Conservation (phyloP, 2,888 invertebrate genomes). For the Macaria notata region DNA sequence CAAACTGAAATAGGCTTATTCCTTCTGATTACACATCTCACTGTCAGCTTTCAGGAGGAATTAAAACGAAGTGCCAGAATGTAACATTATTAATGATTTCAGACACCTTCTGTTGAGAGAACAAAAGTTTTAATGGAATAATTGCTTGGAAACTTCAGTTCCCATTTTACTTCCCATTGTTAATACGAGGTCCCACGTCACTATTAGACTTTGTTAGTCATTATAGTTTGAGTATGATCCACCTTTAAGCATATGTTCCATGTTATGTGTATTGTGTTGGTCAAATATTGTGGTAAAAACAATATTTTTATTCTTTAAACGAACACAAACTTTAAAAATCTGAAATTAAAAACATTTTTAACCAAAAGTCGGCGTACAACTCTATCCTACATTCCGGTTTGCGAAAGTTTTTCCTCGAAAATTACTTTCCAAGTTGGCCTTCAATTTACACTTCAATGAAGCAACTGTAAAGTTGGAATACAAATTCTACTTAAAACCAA, state of each 20-base stretch:
- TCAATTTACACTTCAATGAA: conserved; percentile 66
- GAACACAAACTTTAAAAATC: too few species aligned
- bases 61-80: conserved; percentile 49
- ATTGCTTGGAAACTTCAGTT: conserved; percentile 12
- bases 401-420: conserved; percentile 46
- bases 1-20: conserved; percentile 52
- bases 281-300: too few species aligned
- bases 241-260: too few species aligned
- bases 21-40: conserved; percentile 45
- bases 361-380: conserved; percentile 23
- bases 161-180: conserved; percentile 11
- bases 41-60: conserved; percentile 41
- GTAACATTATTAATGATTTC: conserved; percentile 45
- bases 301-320: too few species aligned
- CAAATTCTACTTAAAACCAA: conserved; percentile 59
- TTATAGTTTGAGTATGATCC: too few species aligned
- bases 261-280: too few species aligned
- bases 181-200: too few species aligned
- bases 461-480: conserved; percentile 54
- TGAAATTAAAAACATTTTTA: conserved; percentile 8
- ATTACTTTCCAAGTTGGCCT: conserved; percentile 57
- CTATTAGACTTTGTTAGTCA: too few species aligned
- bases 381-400: conserved; percentile 37
- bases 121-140: conserved; percentile 17
- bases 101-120: conserved; percentile 27